Percentiles rank a stretch among this genome's conserved stretches.
phyloP scores from a whole-genome alignment of 2,113 vertebrate species.

The Antigone vipio region DNA sequence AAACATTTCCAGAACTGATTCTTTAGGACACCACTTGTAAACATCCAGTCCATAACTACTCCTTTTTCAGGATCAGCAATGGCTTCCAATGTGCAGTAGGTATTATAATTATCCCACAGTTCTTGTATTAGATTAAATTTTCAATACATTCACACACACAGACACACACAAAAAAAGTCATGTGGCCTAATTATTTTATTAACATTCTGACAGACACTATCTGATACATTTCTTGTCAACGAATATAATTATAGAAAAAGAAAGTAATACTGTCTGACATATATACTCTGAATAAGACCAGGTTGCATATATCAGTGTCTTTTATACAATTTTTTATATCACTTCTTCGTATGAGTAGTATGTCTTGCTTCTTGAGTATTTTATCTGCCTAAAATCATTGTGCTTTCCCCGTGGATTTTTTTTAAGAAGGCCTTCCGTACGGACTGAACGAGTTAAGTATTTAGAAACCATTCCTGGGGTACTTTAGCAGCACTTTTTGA shows the following conservation, averaged over 20 bases:
- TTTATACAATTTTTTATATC: neutral
- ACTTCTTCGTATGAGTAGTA: neutral
- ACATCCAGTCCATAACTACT: neutral
- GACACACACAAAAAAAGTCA: neutral
- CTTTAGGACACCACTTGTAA: neutral
- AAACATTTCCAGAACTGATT: neutral
- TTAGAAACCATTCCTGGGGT: neutral
- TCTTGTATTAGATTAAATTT: neutral
- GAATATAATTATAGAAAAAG: neutral
- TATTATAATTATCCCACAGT: neutral
- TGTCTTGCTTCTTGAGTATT: neutral
- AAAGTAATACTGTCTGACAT: neutral
- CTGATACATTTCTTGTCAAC: neutral
- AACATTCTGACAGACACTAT: neutral
- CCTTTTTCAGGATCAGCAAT: neutral
- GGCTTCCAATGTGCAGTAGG: neutral
- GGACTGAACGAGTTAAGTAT: neutral
- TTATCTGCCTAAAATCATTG: neutral
- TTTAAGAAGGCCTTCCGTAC: neutral
- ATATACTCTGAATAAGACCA: neutral
- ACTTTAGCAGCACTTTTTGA: neutral
- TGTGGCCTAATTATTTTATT: neutral
- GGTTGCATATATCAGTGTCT: neutral
- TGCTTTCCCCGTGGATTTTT: neutral
- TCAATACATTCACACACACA: neutral